phyloP scores from a whole-genome alignment of 2,888 invertebrate genomes.

The Parapristionchus giblindavisi region DNA sequence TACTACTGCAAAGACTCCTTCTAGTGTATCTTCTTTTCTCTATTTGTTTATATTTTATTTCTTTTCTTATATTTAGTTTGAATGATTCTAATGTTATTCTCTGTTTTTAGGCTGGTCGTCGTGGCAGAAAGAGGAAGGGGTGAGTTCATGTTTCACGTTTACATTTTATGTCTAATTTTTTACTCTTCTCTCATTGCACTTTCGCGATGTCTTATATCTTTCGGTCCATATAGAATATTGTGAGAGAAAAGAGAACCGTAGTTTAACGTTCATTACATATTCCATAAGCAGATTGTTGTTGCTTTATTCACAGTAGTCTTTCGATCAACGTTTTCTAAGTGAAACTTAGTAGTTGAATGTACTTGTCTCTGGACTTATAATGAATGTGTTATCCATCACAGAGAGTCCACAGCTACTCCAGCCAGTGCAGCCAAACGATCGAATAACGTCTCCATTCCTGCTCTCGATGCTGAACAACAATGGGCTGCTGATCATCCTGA shows the following conservation, averaged over 20 bases:
- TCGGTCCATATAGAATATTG: too few species aligned
- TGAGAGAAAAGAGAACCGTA: too few species aligned
- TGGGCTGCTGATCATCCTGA: slow-evolving; percentile 59
- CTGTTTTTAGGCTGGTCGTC: background rate
- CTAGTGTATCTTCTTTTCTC: background rate
- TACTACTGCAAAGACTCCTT: background rate
- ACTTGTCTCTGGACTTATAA: too few species aligned
- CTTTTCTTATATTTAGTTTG: background rate
- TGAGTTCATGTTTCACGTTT: background rate
- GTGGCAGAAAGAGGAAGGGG: slow-evolving; percentile 43
- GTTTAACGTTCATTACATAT: too few species aligned
- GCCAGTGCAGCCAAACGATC: slow-evolving; percentile 43
- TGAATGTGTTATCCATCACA: too few species aligned
- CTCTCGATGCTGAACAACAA: slow-evolving; percentile 55
- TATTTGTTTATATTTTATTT: background rate
- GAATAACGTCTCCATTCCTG: slow-evolving; percentile 34
- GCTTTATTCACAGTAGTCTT: too few species aligned
- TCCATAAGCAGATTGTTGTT: too few species aligned
- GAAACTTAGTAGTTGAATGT: too few species aligned
- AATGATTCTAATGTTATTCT: background rate
- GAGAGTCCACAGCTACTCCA: too few species aligned
- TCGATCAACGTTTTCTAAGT: too few species aligned
- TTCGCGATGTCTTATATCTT: too few species aligned
- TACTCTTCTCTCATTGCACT: too few species aligned
- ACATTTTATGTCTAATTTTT: background rate